phyloP scores from a whole-genome alignment of 2,888 invertebrate species.

The Polyommatus iphigenia region DNA sequence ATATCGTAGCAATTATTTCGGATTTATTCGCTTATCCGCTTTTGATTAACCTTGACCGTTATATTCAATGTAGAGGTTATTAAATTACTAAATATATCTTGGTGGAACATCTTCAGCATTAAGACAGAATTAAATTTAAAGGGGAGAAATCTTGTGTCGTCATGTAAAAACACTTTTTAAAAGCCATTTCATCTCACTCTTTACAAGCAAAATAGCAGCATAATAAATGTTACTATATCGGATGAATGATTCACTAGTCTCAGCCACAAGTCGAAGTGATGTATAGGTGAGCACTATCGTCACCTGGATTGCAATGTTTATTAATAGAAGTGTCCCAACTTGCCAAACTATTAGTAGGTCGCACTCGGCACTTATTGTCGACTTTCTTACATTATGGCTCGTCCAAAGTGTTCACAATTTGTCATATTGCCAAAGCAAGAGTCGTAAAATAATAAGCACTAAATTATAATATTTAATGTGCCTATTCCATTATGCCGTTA shows the following conservation, averaged over 20 bases:
- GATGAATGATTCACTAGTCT: conserved; percentile 49
- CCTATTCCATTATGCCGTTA: conserved; percentile 23
- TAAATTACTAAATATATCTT: background rate
- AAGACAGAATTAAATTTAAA: background rate
- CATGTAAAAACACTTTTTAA: background rate
- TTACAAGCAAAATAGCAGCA: background rate
- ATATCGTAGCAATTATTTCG: background rate
- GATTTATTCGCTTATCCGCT: background rate
- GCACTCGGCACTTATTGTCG: conserved; percentile 33
- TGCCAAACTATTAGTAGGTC: conserved; percentile 43
- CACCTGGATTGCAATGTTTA: conserved; percentile 64
- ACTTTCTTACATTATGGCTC: conserved; percentile 34
- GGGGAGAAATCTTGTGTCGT: too few species aligned
- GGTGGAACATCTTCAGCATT: background rate
- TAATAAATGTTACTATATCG: background rate
- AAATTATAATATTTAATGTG: conserved; percentile 25
- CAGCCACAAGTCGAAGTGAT: conserved; percentile 38
- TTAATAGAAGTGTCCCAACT: conserved; percentile 40
- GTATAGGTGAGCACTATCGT: conserved; percentile 51
- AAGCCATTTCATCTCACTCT: background rate
- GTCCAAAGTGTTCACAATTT: conserved; percentile 36
- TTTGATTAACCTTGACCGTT: background rate
- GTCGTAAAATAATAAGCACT: conserved; percentile 33
- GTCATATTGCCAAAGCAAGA: conserved; percentile 38
- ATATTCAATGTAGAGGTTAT: background rate